A percentile compares a stretch with the other conserved stretches of the same genome.
These are phyloP conservation scores for Blastobasis adustella DNA, from an alignment of 2,888 invertebrate species.

Conservation along the genomic window DNA sequence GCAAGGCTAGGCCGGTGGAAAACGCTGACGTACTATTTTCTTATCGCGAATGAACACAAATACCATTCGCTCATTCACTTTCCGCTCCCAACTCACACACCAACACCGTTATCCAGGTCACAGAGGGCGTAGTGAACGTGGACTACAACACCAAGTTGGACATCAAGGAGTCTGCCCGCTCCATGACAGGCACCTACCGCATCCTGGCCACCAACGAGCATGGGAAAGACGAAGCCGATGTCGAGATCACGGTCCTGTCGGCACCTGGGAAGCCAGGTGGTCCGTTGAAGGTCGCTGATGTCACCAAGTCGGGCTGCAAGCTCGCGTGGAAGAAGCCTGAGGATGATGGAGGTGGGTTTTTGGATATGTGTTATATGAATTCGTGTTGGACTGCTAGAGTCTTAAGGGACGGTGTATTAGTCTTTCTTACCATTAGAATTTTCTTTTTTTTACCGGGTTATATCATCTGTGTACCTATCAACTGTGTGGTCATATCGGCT, in stretches of 20 bases:
- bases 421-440: no score
- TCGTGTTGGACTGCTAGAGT: not conserved
- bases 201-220: constrained; percentile 93
- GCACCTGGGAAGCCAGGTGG: constrained; percentile 92
- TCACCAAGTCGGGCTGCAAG: constrained; percentile 92
- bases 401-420: no score
- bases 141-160: constrained; percentile 93
- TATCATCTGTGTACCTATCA: no score
- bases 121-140: constrained; percentile 85
- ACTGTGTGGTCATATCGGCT: no score
- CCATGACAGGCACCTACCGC: constrained; percentile 93
- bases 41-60: no score
- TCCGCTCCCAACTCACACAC: no score
- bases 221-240: constrained; percentile 93
- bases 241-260: constrained; percentile 91
- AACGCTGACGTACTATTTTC: no score
- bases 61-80: no score
- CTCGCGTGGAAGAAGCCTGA: constrained; percentile 95
- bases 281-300: constrained; percentile 90
- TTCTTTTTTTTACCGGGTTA: no score
- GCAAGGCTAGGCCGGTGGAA: no score
- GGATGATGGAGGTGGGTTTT: constrained; percentile 87
- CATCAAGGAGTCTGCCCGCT: constrained; percentile 84
- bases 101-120: constrained; percentile 53
- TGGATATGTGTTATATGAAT: not conserved